Base-by-base conservation (phyloP, 2,113 vertebrate genomes). In the Entomyzon cyanotis region DNA sequence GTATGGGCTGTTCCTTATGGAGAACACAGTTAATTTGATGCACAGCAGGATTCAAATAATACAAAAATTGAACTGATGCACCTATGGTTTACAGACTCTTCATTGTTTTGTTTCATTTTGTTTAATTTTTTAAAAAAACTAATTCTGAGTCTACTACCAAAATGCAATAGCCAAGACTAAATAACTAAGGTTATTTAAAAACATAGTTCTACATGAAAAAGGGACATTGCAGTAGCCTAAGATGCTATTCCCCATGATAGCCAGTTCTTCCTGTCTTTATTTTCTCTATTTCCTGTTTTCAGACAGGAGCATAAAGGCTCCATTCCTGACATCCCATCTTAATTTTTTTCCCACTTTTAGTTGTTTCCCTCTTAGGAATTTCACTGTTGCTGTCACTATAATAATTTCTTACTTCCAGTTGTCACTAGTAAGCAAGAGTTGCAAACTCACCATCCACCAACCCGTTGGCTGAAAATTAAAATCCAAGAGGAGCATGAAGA, bases 381-480 rank as follows among this genome's bases (percentile, higher is more conserved):
- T 62, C 69, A 82, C 83, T 89, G 60, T 64, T 93, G 62, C 90
- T 96, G 86, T 75, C 80, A 84, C 58, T 84, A 68, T 23, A 84
- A 81, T 86, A 64, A 94, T 93, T 90, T 96, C 90, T 94, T 92
- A 97, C 75, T 95, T 92, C 88, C 83, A 95, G 88, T 87, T 95
- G 94, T 76, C 95, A 96, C 94, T 95, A 96, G 94, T 96, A 95
- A 96, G 95, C 89, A 96, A 96, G 95, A 96, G 80, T 93, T 93
- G 89, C 89, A 93, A 95, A 97, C 93, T 93, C 95, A 96, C 95
- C 95, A 95, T 93, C 95, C 94, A 95, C 95, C 96, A 97, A 96
- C 73, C 94, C 94, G 94, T 89, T 96, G 93, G 94, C 94, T 96
- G 94, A 95, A 96, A 96, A 94, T 96, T 95, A 97, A 97, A 96